Base-by-base conservation (phyloP, 2,888 invertebrate species). In the Hydriomena furcata region DNA sequence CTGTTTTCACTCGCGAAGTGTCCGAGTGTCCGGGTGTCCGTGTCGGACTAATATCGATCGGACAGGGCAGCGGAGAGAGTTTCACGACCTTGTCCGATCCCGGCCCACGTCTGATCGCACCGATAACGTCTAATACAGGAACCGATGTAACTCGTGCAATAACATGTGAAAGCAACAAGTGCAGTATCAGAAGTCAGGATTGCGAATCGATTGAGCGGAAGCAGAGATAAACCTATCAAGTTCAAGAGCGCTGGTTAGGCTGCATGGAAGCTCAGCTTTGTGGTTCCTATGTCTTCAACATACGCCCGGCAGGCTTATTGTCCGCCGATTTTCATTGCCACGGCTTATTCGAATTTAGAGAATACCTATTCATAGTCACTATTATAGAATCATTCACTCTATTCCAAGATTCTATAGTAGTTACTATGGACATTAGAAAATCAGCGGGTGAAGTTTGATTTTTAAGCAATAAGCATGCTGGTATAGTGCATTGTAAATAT, bases 141-240 rank as follows among this genome's bases (percentile, higher is more conserved):
- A 73, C 61, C 64, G 58, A 69, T 71, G 76, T 77, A 70, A 80
- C 76, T 73, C 70, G 68, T 68, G 66, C 67, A 57, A 66, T 68
- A 67, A 73, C 71, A 79, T 70, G 84, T 78, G 84, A 87, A 85
- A 88, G 88, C 76, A 73, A 71, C 80, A 82, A 80, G 81, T 83
- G 84, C 74, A 71, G 73, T 76, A 73, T 77, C 69, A 71, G 74
- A 79, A 80, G 80, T 76, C 32, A 7, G 32, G 44, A 30, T 46
- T 42, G 55, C 52, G 57, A 52, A 48, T 38, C 50, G 65, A 64
- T 62, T 62, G 61, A 68, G 62, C 73, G 73, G 74, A 76, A 79
- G 53, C 66, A 28, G 21, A 68, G 72, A 62, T 64, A 67, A 55
- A 56, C 64, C 68, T 63, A 35, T 27, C 40, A 41, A 84, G 85